Percentiles rank a stretch among this genome's conserved stretches.
Evolutionary conservation across 2,113 vertebrate species (phyloP).

Genomic region (Paralichthys olivaceus): DNA sequence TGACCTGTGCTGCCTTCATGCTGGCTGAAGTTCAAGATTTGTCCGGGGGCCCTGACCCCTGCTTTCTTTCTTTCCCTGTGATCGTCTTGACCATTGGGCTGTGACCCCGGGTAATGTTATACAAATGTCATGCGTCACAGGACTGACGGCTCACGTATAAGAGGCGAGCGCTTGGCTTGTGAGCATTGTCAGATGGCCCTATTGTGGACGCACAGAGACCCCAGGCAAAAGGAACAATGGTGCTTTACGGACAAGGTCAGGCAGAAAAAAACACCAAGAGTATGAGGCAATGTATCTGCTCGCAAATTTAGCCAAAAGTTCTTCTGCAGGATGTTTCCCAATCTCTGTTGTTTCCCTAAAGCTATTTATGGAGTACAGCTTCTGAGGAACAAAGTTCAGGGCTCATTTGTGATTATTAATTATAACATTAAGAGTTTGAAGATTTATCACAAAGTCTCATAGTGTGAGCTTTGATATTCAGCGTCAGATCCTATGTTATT

Average conservation of each 20-base stretch:
- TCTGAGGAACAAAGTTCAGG: slow-evolving; percentile 12
- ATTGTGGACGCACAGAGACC: slow-evolving; percentile 53
- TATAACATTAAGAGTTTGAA: not conserved
- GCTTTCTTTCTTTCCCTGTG: slow-evolving; percentile 50
- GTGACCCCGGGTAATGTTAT: slow-evolving; percentile 69
- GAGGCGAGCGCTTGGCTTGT: slow-evolving; percentile 30
- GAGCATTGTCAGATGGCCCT: slow-evolving; percentile 46
- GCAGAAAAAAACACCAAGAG: not conserved
- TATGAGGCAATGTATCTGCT: slow-evolving; percentile 26
- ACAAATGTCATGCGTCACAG: slow-evolving; percentile 69
- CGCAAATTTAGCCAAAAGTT: slow-evolving; percentile 21
- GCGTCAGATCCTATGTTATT: not conserved
- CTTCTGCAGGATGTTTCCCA: not conserved
- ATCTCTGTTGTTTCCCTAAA: slow-evolving; percentile 10
- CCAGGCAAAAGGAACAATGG: slow-evolving; percentile 53
- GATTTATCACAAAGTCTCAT: not conserved
- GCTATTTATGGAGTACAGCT: slow-evolving; percentile 15
- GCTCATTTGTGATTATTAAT: no score
- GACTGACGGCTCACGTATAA: slow-evolving; percentile 54
- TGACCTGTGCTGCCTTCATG: slow-evolving; percentile 63
- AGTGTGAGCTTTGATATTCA: not conserved
- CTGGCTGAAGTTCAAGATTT: slow-evolving; percentile 70
- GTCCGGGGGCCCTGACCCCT: slow-evolving; percentile 47
- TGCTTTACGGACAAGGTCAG: slow-evolving; percentile 42
- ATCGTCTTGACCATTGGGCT: slow-evolving; percentile 50